phyloP scores from a whole-genome alignment of 2,797 vertebrate genomes.

The Takifugu rubripes region DNA sequence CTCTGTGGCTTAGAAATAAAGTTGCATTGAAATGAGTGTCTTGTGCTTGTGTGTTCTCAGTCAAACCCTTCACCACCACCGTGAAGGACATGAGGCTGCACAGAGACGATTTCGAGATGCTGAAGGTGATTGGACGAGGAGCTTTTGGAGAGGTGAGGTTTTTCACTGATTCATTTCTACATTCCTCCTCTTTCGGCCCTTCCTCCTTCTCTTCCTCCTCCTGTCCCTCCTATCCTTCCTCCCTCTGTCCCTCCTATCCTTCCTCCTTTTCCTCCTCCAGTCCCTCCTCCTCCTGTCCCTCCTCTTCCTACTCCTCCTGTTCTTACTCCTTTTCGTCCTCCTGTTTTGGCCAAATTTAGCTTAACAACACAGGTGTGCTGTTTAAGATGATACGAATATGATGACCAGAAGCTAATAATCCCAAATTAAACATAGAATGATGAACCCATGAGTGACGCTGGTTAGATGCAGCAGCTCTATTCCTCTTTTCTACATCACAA shows the following conservation, averaged over 20 bases:
- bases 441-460: too few species aligned
- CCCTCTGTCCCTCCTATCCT: too few species aligned
- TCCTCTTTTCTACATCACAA: too few species aligned
- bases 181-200: not conserved
- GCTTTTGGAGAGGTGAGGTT: constrained; percentile 91
- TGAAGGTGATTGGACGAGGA: constrained; percentile 93
- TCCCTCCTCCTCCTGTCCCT: not conserved
- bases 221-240: not conserved
- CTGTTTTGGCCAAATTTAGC: too few species aligned
- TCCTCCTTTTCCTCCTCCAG: too few species aligned
- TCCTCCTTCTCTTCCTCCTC: not conserved
- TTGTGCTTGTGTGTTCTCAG: constrained; percentile 55
- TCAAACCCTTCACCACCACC: constrained; percentile 85
- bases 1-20: not conserved
- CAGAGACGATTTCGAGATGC: constrained; percentile 92
- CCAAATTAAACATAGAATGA: too few species aligned
- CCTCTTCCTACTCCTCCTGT: not conserved
- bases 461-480: too few species aligned
- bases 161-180: not conserved
- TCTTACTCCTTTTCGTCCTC: too few species aligned
- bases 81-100: constrained; percentile 89
- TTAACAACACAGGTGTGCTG: too few species aligned
- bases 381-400: too few species aligned
- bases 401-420: too few species aligned
- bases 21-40: not conserved